These are phyloP conservation scores for Phocoena phocoena DNA, from an alignment of 2,113 vertebrate species.

Conservation along the genomic window DNA sequence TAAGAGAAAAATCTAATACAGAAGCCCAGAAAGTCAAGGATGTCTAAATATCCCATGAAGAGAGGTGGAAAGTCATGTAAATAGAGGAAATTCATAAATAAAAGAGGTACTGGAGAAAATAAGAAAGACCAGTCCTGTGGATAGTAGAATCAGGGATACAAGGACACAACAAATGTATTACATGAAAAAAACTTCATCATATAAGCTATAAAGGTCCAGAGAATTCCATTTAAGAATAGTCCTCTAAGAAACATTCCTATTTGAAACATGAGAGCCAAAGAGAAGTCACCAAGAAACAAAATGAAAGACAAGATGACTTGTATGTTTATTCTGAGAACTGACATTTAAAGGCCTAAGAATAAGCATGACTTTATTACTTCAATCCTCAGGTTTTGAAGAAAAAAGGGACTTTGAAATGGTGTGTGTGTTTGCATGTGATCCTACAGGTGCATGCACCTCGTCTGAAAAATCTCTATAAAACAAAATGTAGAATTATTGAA, in stretches of 20 bases:
- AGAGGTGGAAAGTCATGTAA: neutral
- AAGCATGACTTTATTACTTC: slow-evolving; percentile 3
- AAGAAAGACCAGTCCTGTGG: neutral
- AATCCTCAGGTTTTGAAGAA: slow-evolving; percentile 1
- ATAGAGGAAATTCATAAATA: slow-evolving; percentile 15
- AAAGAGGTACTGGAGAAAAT: neutral
- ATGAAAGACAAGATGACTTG: neutral
- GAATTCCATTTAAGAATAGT: neutral
- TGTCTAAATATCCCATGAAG: neutral
- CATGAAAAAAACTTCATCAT: neutral
- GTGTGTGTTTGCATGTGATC: neutral
- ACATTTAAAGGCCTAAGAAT: neutral
- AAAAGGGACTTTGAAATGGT: neutral
- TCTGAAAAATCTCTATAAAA: slow-evolving; percentile 24
- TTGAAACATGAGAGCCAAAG: neutral
- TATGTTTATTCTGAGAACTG: neutral
- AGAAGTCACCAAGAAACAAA: slow-evolving; percentile 6
- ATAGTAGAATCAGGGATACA: neutral
- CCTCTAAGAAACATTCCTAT: neutral
- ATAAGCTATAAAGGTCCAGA: neutral
- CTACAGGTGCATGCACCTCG: neutral
- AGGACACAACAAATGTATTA: neutral
- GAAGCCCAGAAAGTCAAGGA: slow-evolving; percentile 21
- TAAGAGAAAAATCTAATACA: slow-evolving; percentile 18
- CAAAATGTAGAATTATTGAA: slow-evolving; percentile 22